Base-by-base conservation (phyloP, 2,888 invertebrate species). In the Charanyca ferruginea region DNA sequence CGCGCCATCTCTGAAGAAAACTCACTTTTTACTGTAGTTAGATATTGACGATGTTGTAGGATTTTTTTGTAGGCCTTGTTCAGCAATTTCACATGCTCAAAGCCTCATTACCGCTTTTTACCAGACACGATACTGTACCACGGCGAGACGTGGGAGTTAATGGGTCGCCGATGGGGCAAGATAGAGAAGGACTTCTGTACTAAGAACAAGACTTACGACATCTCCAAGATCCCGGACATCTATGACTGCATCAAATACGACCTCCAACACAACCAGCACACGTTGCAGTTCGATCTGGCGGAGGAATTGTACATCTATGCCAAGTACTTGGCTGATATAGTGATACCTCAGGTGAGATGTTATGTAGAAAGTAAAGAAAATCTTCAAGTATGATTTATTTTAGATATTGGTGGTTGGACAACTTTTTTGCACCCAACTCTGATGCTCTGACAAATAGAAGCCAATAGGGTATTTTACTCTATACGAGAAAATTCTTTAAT, bases 181-280 rank as follows among this genome's bases (percentile, higher is more conserved):
- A 98, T 99, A 61, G 99, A 99, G 89, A 99, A 99, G 92, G 99
- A 99, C 92, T 99, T 99, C 90, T 98, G 98, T 86, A 98, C 98
- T 0, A 99, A 99, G 91, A 98, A 98, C 84, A 98, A 98, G 82
- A 96, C 97, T 44, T 99, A 98, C 91, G 99, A 99, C 91, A 99
- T 99, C 85, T 99, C 99, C 7, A 99, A 99, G 95, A 98, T 99
- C 67, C 99, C 99, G 0, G 99, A 99, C 90, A 99, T 99, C 80
- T 99, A 99, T 88, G 99, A 99, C 95, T 99, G 99, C 90, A 99
- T 99, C 84, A 99, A 99, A 90, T 99, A 99, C 89, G 99, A 99
- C 93, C 94, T 99, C 79, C 99, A 99, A 88, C 99, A 99, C 91
- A 99, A 99, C 91, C 98, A 99, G 87, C 98, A 99, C 86, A 98